Base-by-base conservation (phyloP, 2,113 vertebrate species). In the Boulengeromyrus knoepffleri region DNA sequence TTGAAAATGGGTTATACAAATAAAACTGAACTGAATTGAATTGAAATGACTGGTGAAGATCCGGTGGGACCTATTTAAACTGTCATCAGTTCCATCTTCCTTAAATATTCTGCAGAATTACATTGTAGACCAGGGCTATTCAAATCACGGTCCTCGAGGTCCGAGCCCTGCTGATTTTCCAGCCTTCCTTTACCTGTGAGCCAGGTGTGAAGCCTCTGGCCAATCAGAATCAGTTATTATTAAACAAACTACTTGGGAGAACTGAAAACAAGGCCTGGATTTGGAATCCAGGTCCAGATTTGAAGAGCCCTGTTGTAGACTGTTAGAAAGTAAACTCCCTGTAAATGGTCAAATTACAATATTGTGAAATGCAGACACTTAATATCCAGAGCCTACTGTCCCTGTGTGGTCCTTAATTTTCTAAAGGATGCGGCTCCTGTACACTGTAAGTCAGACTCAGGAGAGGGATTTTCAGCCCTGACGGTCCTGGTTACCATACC, bases 381-480 rank as follows among this genome's bases (percentile, higher is more conserved):
- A 36, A 27, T 74, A 74, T 36, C 12, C 94, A 95, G 96, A 92
- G 96, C 95, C 94, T 95, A 21, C 87, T 24, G 8, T 17, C 53
- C 19, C 96, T 96, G 94, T 97, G 97, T 99, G 97, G 98, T 95
- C 97, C 95, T 96, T 97, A 97, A 95, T 96, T 94, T 97, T 96
- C 96, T 95, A 96, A 97, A 96, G 96, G 97, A 97, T 98, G 96
- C 97, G 97, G 96, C 96, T 96, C 95, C 97, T 98, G 97, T 97
- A 97, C 97, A 98, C 97, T 96, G 96, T 95, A 96, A 98, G 96
- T 94, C 92, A 95, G 97, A 96, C 96, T 95, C 96, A 96, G 94
- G 96, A 96, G 96, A 96, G 96, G 95, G 96, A 95, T 96, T 97
- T 96, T 97, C 98, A 98, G 98, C 97, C 97, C 97, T 96, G 96